Percentiles rank a stretch among this genome's conserved stretches.
Evolutionary conservation across 2,888 invertebrate genomes (phyloP).

Genomic region (Microplitis deprimator): DNA sequence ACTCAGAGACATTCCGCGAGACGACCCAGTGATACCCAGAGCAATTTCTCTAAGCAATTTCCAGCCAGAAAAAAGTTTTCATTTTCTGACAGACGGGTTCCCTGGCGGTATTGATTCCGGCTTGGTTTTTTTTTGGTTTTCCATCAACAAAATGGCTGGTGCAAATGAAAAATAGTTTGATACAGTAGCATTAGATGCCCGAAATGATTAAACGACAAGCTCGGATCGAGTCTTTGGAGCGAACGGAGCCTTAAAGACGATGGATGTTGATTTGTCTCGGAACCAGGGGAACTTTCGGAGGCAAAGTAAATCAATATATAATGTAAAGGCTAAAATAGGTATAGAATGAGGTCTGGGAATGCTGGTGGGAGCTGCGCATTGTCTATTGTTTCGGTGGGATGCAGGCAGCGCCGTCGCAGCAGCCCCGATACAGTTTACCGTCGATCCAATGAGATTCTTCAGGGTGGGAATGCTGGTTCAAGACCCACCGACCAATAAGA

Average conservation of each 20-base stretch:
- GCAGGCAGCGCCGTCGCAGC: slow-evolving; percentile 42
- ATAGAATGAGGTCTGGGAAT: not conserved
- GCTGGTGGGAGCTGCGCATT: slow-evolving; percentile 57
- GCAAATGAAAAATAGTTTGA: no score
- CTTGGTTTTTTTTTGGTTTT: no score
- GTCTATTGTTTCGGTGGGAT: slow-evolving; percentile 62
- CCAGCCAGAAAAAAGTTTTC: no score
- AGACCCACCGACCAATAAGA: slow-evolving; percentile 60
- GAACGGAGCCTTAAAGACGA: not conserved
- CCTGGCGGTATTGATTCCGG: no score
- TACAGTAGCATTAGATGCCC: no score
- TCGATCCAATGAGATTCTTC: slow-evolving; percentile 59
- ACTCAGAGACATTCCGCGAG: no score
- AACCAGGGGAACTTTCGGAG: not conserved
- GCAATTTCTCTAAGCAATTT: no score
- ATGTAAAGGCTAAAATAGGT: not conserved
- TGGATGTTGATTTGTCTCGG: not conserved
- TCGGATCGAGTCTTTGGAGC: no score
- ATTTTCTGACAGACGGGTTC: no score
- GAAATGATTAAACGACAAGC: no score
- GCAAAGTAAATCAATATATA: not conserved
- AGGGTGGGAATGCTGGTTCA: slow-evolving; percentile 57
- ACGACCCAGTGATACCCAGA: no score
- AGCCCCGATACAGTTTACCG: slow-evolving; percentile 51
- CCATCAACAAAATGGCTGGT: no score